phyloP scores from a whole-genome alignment of 1,140 invertebrate species.

The Diabrotica virgifera region DNA sequence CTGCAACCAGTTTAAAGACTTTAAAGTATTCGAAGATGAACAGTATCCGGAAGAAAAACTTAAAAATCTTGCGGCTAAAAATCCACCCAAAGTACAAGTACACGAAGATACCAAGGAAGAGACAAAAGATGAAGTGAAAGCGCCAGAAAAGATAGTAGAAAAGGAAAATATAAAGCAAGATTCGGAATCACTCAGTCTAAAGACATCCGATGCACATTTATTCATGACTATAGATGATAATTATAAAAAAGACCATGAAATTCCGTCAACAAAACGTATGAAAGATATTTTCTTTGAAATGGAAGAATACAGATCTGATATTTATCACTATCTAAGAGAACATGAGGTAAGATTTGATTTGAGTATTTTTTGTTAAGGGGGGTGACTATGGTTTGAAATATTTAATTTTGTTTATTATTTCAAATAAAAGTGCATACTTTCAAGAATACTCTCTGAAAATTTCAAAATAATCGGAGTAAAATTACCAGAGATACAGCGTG shows the following conservation, averaged over 20 bases:
- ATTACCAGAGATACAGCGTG: no score
- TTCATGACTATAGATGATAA: no score
- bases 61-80: slow-evolving; percentile 17
- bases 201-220: no score
- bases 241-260: no score
- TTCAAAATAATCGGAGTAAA: no score
- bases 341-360: slow-evolving; percentile 63
- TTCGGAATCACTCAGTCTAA: no score
- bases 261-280: slow-evolving; percentile 22
- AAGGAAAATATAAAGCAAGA: neutral
- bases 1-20: slow-evolving; percentile 65
- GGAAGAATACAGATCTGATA: slow-evolving; percentile 76
- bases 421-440: no score
- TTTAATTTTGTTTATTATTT: no score
- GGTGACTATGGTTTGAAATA: no score
- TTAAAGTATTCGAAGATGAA: slow-evolving; percentile 71
- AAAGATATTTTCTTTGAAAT: slow-evolving; percentile 60
- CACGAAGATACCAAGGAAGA: slow-evolving; percentile 40
- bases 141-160: slow-evolving; percentile 26
- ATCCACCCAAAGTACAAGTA: slow-evolving; percentile 19
- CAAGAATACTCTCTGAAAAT: no score
- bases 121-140: slow-evolving; percentile 33
- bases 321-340: slow-evolving; percentile 75
- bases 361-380: neutral
- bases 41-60: slow-evolving; percentile 49